Conservation (phyloP, 2,888 invertebrate genomes). For the Orthonevra nobilis region DNA sequence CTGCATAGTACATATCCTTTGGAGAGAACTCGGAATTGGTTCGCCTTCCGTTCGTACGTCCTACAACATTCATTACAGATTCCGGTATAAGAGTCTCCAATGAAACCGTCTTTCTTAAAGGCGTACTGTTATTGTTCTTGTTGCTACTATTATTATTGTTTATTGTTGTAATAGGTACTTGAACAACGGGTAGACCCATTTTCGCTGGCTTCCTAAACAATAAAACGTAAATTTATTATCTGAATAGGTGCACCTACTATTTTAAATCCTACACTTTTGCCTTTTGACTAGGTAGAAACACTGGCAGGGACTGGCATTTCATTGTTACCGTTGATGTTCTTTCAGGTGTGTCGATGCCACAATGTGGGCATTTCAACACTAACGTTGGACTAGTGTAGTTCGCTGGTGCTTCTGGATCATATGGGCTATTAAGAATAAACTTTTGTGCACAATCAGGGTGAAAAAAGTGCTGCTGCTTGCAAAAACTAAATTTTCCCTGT, state of each 20-base stretch:
- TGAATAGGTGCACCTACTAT: no score
- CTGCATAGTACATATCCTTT: slow-evolving; percentile 79
- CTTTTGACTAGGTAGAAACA: slow-evolving; percentile 83
- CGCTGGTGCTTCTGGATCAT: slow-evolving; percentile 79
- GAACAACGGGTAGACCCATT: slow-evolving; percentile 72
- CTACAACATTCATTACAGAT: slow-evolving; percentile 78
- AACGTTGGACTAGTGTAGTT: slow-evolving; percentile 77
- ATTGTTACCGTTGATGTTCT: slow-evolving; percentile 83
- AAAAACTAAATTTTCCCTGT: slow-evolving; percentile 91
- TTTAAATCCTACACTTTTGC: slow-evolving; percentile 74
- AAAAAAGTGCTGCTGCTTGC: slow-evolving; percentile 89
- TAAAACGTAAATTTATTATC: neutral
- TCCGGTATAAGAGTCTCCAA: slow-evolving; percentile 79
- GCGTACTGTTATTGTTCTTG: slow-evolving; percentile 30
- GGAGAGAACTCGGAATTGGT: slow-evolving; percentile 76
- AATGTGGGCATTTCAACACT: slow-evolving; percentile 86
- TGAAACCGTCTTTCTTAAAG: slow-evolving; percentile 56
- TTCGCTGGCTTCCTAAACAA: slow-evolving; percentile 79
- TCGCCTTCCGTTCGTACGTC: slow-evolving; percentile 71
- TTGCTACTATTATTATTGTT: slow-evolving; percentile 45
- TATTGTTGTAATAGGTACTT: slow-evolving; percentile 63
- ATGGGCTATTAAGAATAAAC: slow-evolving; percentile 78
- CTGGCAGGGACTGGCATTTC: slow-evolving; percentile 83
- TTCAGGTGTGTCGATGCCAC: slow-evolving; percentile 83
- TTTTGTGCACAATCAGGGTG: slow-evolving; percentile 88